These are phyloP conservation scores for Pseudochaenichthys georgianus DNA, from an alignment of 2,797 vertebrate genomes.

Conservation along the genomic window DNA sequence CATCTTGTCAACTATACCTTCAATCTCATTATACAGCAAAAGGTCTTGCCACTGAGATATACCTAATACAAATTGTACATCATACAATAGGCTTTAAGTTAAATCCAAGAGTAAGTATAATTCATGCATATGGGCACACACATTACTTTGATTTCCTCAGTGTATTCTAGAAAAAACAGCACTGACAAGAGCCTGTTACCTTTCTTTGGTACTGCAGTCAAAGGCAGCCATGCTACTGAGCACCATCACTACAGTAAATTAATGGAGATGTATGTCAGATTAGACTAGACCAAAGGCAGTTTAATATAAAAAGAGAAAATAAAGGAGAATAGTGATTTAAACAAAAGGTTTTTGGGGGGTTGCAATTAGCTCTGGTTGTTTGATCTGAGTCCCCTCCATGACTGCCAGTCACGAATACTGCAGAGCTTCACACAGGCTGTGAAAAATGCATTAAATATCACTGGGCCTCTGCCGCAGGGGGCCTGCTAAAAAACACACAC, in stretches of 20 bases:
- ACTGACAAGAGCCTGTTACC: constrained; percentile 22
- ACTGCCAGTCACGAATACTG: constrained; percentile 58
- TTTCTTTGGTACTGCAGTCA: constrained; percentile 38
- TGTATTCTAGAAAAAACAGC: constrained; percentile 25
- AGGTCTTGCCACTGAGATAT: constrained; percentile 15
- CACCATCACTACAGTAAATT: constrained; percentile 43
- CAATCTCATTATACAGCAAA: constrained; percentile 18
- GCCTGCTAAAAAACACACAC: constrained; percentile 38
- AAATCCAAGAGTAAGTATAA: constrained; percentile 17
- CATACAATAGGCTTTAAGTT: constrained; percentile 17
- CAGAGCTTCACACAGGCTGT: constrained; percentile 47
- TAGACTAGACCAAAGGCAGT: constrained; percentile 57
- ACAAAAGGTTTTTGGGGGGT: constrained; percentile 57
- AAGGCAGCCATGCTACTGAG: constrained; percentile 30
- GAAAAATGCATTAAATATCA: constrained; percentile 68
- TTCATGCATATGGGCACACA: constrained; percentile 4
- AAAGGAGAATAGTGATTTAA: constrained; percentile 42
- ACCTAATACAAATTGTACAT: constrained; percentile 22
- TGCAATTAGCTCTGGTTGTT: constrained; percentile 69
- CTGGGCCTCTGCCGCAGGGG: constrained; percentile 52
- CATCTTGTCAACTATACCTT: neutral
- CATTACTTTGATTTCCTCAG: constrained; percentile 38
- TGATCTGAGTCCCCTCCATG: constrained; percentile 59
- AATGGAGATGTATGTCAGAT: constrained; percentile 67
- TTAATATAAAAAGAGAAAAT: constrained; percentile 49